Base-by-base conservation (phyloP, 2,888 invertebrate genomes). In the Yponomeuta evonymella region DNA sequence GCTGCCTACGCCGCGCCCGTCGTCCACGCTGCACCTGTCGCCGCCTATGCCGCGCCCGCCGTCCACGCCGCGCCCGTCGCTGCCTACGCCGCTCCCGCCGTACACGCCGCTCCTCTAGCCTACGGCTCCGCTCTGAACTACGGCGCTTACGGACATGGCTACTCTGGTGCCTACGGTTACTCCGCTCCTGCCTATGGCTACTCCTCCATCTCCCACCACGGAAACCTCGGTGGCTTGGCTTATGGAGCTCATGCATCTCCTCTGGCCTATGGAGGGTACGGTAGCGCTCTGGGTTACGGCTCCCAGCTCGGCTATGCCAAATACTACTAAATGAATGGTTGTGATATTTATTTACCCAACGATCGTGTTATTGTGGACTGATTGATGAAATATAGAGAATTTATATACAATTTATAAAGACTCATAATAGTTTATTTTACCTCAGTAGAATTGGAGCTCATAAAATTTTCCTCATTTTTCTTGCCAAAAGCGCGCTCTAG, bases 61-160 rank as follows among this genome's bases (percentile, higher is more conserved):
- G 75, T 78, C 51, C 79, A 77, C 70, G 75, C 73, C 36, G 83
- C 83, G 72, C 43, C 33, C 4, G 81, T 75, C 43, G 70, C 70
- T 23, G 33, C 62, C 29, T 23, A 64, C 70, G 70, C 63, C 33
- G 29, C 69, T 1, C 67, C 67, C 30, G 51, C 73, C 73, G 69
- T 68, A 2, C 69, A 73, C 67, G 68, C 72, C 30, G 23, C 73
- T 66, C 58, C 69, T 36, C 15, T 69, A 2, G 70, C 68, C 3
- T 71, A 71, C 62, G 36, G 43, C 73, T 73, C 72, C n/a, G 73
- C 75, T n/a, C 74, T 75, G 30, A 74, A 73, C 30, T 64, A 64
- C 8, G 81, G 75, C 23, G 75, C 78, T 73, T 79, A 76, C 71
- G 58, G 48, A 36, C 51, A 48, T 48, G 67, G 29, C 62, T n/a